A percentile compares a stretch with the other conserved stretches of the same genome.
phyloP scores from a whole-genome alignment of 2,113 vertebrate species.

The Sakesphorus luctuosus region DNA sequence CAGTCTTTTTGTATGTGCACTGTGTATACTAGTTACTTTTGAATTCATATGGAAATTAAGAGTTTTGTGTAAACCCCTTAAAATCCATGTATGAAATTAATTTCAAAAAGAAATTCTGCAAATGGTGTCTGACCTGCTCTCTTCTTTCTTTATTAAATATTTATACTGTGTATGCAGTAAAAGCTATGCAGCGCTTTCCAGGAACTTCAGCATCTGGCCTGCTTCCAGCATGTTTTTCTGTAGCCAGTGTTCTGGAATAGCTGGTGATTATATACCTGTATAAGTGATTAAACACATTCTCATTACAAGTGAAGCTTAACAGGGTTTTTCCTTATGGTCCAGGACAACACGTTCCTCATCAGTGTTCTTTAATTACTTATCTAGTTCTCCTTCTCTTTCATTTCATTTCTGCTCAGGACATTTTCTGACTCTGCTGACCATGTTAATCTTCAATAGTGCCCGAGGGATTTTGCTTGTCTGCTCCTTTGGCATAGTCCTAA shows the following conservation, averaged over 20 bases:
- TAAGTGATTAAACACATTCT: conserved; percentile 42
- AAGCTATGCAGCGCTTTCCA: neutral
- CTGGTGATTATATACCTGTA: neutral
- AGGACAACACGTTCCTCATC: neutral
- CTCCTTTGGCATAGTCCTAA: conserved; percentile 38
- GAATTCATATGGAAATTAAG: neutral
- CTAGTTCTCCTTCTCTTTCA: conserved; percentile 18
- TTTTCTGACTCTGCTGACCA: conserved; percentile 45
- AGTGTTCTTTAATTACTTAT: conserved; percentile 26
- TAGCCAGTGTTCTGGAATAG: neutral
- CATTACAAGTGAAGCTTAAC: conserved; percentile 12
- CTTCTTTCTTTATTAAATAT: neutral
- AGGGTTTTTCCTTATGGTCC: neutral
- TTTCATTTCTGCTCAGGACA: neutral
- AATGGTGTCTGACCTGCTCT: neutral
- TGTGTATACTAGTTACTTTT: neutral
- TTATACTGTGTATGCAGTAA: neutral
- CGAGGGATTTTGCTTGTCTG: conserved; percentile 3
- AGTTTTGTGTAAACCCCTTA: neutral
- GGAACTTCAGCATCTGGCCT: conserved; percentile 8
- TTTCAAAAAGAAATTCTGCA: neutral
- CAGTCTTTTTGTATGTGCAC: neutral
- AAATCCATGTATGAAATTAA: neutral
- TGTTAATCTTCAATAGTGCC: neutral
- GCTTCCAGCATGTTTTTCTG: conserved; percentile 6